A percentile compares a stretch with the other conserved stretches of the same genome.
Evolutionary conservation across 2,888 invertebrate species (phyloP).

Genomic region (Agriopis aurantiaria): DNA sequence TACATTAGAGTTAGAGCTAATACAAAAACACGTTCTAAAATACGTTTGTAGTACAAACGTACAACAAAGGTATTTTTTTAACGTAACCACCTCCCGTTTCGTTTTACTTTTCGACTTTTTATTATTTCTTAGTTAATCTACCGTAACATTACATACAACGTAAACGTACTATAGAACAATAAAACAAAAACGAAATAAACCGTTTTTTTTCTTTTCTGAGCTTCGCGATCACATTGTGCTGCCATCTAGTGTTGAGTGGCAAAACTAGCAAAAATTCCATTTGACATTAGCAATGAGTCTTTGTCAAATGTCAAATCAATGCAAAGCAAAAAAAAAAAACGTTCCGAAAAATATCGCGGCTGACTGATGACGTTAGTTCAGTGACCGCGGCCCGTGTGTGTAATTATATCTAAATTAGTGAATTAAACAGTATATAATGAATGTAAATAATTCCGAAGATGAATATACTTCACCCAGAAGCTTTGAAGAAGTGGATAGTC

Average conservation of each 20-base stretch:
- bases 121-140: too few relatives aligned
- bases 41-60: too few relatives aligned
- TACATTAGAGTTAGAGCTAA: too few relatives aligned
- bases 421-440: constrained; percentile 59
- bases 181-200: too few relatives aligned
- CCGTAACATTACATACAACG: too few relatives aligned
- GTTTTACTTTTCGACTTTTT: too few relatives aligned
- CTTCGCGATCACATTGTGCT: neutral
- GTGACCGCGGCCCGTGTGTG: constrained; percentile 28
- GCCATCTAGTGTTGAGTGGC: constrained; percentile 22
- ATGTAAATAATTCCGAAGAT: constrained; percentile 60
- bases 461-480: constrained; percentile 55
- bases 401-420: constrained; percentile 19
- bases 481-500: constrained; percentile 65
- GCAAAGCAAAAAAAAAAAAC: constrained; percentile 1
- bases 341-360: neutral
- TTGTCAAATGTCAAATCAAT: neutral
- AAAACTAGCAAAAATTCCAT: neutral
- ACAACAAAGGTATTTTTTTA: too few relatives aligned
- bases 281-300: neutral
- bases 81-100: too few relatives aligned
- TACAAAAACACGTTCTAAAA: too few relatives aligned
- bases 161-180: too few relatives aligned
- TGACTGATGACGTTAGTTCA: constrained; percentile 28
- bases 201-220: too few relatives aligned